A percentile compares a stretch with the other conserved stretches of the same genome.
Conservation (phyloP, 2,113 vertebrate species). For the Passer montanus region DNA sequence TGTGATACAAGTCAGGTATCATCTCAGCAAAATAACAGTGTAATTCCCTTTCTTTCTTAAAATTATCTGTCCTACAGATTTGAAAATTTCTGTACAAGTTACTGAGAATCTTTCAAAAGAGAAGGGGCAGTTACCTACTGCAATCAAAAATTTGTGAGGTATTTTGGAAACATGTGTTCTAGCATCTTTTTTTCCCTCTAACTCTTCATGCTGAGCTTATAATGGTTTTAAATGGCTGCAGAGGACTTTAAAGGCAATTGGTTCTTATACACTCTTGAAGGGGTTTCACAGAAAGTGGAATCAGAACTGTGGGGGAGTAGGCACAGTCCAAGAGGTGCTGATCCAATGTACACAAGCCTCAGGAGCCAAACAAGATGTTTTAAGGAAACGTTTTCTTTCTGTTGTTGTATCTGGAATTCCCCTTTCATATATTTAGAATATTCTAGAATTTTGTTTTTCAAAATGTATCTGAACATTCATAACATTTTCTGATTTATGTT, state of each 20-base stretch:
- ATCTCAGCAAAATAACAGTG: background rate
- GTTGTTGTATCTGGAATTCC: background rate
- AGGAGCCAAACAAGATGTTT: background rate
- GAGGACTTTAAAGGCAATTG: background rate
- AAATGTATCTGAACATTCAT: rapidly evolving
- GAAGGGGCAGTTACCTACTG: background rate
- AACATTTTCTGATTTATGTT: background rate
- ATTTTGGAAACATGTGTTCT: background rate
- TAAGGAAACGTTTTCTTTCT: background rate
- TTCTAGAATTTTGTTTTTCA: background rate
- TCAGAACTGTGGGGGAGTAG: background rate
- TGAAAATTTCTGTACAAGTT: background rate
- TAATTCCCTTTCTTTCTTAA: background rate
- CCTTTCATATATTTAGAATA: background rate
- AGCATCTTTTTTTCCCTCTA: background rate
- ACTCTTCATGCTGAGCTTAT: background rate
- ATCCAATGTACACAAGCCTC: background rate
- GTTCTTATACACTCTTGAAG: background rate
- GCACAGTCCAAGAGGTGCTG: background rate
- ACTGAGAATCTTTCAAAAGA: background rate
- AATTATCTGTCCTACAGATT: background rate
- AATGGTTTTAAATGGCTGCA: background rate
- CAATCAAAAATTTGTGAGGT: background rate
- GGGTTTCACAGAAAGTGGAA: background rate
- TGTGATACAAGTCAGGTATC: background rate